Percentiles rank a stretch among this genome's conserved stretches.
phyloP scores from a whole-genome alignment of 35 echinoderm and acorn worm genomes.

The Patiria miniata region DNA sequence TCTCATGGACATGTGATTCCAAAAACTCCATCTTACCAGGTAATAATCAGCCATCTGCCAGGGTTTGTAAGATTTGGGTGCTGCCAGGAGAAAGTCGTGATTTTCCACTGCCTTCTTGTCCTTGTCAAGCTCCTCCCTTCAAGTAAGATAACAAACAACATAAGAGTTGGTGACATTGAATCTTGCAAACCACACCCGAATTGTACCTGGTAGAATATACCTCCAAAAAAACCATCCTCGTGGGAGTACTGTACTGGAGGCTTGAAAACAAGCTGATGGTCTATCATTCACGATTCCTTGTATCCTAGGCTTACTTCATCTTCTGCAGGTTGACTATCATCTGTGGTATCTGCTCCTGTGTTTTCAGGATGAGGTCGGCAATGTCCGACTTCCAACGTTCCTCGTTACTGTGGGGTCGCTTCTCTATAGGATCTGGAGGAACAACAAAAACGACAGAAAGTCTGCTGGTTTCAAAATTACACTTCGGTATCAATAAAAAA shows the following conservation, averaged over 20 bases:
- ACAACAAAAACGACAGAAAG: too few relatives aligned
- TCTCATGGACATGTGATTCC: too few relatives aligned
- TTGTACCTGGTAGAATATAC: too few relatives aligned
- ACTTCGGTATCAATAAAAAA: too few relatives aligned
- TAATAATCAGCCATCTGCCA: slow-evolving; percentile 28
- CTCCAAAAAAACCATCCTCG: too few relatives aligned
- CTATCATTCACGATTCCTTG: too few relatives aligned
- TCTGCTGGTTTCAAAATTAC: too few relatives aligned
- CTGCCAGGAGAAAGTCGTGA: not conserved
- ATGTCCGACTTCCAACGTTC: not conserved
- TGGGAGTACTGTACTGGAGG: too few relatives aligned
- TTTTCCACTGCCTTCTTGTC: not conserved
- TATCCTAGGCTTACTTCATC: not conserved
- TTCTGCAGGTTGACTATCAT: slow-evolving; percentile 9
- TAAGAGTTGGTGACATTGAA: too few relatives aligned
- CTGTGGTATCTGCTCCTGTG: not conserved
- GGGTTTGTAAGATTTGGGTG: not conserved
- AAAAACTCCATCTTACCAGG: not conserved
- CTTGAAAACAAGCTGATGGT: too few relatives aligned
- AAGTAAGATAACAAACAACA: not conserved
- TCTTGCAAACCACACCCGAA: too few relatives aligned
- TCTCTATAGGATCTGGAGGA: not conserved
- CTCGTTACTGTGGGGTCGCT: not conserved
- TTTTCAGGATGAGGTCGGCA: slow-evolving; percentile 1
- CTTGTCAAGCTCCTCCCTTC: not conserved